Evolutionary conservation across 2,888 invertebrate genomes (phyloP).

Genomic region (Horisme vitalbata): DNA sequence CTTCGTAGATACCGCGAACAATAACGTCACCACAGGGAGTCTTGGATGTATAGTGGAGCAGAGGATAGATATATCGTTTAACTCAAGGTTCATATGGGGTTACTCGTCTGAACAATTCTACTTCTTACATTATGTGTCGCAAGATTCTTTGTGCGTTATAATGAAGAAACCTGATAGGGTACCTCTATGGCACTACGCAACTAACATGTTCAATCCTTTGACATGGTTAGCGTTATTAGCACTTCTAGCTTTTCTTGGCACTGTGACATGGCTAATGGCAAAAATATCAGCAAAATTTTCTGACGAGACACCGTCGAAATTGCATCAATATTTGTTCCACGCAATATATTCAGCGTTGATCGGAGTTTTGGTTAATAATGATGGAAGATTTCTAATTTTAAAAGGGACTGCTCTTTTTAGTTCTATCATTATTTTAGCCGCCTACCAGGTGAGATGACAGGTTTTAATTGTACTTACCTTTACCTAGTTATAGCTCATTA

Average conservation of each 20-base stretch:
- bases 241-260: conserved; percentile 24
- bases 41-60: conserved; percentile 44
- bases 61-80: conserved; percentile 56
- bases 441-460: conserved; percentile 48
- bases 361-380: conserved; percentile 42
- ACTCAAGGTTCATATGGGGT: conserved; percentile 53
- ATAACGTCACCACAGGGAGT: conserved; percentile 39
- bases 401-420: conserved; percentile 42
- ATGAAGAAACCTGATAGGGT: conserved; percentile 37
- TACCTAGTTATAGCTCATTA: no score
- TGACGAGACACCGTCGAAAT: conserved; percentile 9
- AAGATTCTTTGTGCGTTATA: conserved; percentile 50
- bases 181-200: conserved; percentile 50
- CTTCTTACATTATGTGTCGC: conserved; percentile 43
- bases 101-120: conserved; percentile 39
- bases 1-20: conserved; percentile 25
- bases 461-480: no score
- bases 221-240: conserved; percentile 30
- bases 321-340: conserved; percentile 35
- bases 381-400: conserved; percentile 35
- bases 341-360: conserved; percentile 38
- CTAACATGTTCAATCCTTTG: conserved; percentile 23
- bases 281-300: conserved; percentile 24
- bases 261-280: conserved; percentile 41
- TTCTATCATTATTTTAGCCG: conserved; percentile 46